Percentiles rank a stretch among this genome's conserved stretches.
phyloP scores from a whole-genome alignment of 2,113 vertebrate genomes.

The Odobenus rosmarus region DNA sequence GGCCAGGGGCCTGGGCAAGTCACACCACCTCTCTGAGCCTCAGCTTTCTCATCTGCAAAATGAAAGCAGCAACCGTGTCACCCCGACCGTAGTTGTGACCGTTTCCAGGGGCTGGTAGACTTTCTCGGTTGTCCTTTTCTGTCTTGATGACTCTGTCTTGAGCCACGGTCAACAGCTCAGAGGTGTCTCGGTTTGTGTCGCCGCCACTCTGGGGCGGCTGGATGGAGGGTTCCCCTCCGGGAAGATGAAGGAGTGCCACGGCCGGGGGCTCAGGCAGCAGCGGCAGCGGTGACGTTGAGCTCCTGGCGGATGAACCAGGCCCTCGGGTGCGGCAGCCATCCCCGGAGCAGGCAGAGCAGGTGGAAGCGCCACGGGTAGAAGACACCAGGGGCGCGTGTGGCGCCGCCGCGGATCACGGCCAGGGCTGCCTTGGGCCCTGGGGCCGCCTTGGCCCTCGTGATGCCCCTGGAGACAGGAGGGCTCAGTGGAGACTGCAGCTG shows the following conservation, averaged over 20 bases:
- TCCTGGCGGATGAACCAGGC: constrained; percentile 80
- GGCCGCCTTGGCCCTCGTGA: neutral
- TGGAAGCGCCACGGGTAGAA: constrained; percentile 89
- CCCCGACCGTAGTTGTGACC: neutral
- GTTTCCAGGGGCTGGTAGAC: neutral
- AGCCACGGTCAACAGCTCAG: neutral
- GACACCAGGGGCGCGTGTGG: constrained; percentile 79
- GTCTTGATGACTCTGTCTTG: neutral
- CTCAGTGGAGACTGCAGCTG: neutral
- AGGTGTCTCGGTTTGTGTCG: neutral
- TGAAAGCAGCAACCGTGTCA: neutral
- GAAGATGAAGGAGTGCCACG: neutral
- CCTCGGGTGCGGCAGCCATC: constrained; percentile 82
- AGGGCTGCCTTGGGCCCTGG: constrained; percentile 89
- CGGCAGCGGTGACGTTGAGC: constrained; percentile 80
- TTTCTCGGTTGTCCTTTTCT: neutral
- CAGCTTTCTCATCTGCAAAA: neutral
- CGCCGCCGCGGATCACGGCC: constrained; percentile 87
- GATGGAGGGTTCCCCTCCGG: neutral
- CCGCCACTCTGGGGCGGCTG: fast-evolving
- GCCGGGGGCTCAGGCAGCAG: neutral
- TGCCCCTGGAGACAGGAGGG: neutral
- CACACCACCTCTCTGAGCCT: neutral
- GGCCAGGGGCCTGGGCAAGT: neutral
- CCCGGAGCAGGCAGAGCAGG: constrained; percentile 75